A percentile compares a stretch with the other conserved stretches of the same genome.
Conservation (phyloP, 2,797 vertebrate genomes). For the Micrastur ruficollis region DNA sequence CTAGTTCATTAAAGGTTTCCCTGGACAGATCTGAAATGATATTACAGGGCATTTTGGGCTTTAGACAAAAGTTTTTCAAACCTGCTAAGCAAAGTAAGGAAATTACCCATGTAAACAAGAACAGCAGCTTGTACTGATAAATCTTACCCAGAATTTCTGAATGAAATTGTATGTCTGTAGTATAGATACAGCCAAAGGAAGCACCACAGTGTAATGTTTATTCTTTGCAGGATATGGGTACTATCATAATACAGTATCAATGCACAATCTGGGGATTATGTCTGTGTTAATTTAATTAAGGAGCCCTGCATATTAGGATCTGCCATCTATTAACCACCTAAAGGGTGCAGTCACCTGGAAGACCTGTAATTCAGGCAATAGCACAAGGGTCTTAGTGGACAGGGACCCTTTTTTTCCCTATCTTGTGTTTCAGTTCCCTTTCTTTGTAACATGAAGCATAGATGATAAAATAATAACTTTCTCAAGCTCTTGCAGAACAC, state of each 20-base stretch:
- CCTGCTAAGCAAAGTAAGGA: not conserved
- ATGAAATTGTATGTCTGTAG: not conserved
- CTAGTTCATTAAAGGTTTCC: conserved; percentile 23
- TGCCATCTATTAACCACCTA: not conserved
- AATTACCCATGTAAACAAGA: not conserved
- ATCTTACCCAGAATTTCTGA: not conserved
- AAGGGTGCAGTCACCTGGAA: not conserved
- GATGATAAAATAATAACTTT: not conserved
- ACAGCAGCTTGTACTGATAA: not conserved
- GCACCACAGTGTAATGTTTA: not conserved
- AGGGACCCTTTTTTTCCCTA: not conserved
- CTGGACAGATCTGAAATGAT: not conserved
- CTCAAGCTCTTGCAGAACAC: not conserved
- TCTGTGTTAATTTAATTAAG: not conserved
- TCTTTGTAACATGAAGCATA: not conserved
- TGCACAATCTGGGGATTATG: not conserved
- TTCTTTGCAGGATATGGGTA: not conserved
- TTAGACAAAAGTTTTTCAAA: not conserved
- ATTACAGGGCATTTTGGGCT: not conserved
- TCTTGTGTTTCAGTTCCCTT: not conserved
- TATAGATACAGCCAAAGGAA: not conserved
- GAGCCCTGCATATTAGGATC: not conserved
- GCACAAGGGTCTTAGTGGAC: not conserved
- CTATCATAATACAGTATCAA: not conserved
- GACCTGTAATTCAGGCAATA: not conserved